A percentile compares a stretch with the other conserved stretches of the same genome.
Evolutionary conservation across 2,113 vertebrate species (phyloP).

Genomic region (Tor tambroides): DNA sequence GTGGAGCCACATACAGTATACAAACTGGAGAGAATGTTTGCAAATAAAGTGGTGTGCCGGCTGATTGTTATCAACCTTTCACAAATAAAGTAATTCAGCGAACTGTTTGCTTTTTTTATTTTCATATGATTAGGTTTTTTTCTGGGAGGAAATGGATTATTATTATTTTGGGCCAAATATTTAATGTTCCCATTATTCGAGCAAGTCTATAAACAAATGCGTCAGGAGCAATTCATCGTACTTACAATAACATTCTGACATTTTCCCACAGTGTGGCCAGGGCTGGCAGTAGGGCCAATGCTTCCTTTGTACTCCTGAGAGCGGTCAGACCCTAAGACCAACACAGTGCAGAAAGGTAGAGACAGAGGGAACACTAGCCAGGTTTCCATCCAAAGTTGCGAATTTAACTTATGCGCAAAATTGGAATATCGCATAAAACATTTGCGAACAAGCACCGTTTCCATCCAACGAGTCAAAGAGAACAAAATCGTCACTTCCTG

Average conservation of each 20-base stretch:
- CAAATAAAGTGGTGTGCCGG: conserved; percentile 61
- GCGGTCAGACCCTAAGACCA: conserved; percentile 63
- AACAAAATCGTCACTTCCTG: too few species aligned
- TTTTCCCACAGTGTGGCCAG: conserved; percentile 75
- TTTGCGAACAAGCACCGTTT: too few species aligned
- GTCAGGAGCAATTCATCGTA: conserved; percentile 72
- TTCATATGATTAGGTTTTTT: conserved; percentile 66
- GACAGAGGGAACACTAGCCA: conserved; percentile 42
- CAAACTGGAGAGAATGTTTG: conserved; percentile 64
- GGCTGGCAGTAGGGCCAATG: conserved; percentile 60
- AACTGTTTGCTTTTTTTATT: conserved; percentile 70
- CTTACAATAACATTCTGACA: conserved; percentile 75
- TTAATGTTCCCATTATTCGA: conserved; percentile 81
- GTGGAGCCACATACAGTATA: conserved; percentile 53
- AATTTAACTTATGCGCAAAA: too few species aligned
- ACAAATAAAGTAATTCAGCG: conserved; percentile 63
- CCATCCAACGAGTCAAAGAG: too few species aligned
- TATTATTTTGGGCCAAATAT: conserved; percentile 79
- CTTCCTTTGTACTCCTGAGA: conserved; percentile 62
- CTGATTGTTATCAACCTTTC: conserved; percentile 64
- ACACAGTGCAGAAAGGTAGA: conserved; percentile 48
- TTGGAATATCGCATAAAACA: too few species aligned
- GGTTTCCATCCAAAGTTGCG: too few species aligned
- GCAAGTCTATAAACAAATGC: conserved; percentile 74
- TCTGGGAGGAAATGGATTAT: conserved; percentile 74